Conservation (phyloP, 2,113 vertebrate genomes). For the Uria lomvia region DNA sequence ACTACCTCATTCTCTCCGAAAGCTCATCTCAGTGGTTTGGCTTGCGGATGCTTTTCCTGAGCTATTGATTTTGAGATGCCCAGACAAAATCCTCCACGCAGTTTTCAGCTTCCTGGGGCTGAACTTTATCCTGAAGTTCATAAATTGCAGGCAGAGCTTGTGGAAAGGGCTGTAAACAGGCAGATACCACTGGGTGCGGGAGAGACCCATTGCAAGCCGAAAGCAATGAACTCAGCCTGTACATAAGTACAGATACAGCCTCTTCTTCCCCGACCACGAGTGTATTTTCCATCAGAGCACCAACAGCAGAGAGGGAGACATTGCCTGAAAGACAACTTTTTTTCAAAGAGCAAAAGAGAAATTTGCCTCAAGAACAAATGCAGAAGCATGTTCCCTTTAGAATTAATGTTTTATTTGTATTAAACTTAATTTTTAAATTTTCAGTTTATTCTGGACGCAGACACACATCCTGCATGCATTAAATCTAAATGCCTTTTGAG, state of each 20-base stretch:
- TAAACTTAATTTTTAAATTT: neutral
- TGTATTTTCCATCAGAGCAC: neutral
- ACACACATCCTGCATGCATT: neutral
- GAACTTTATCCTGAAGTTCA: neutral
- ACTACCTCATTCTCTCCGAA: neutral
- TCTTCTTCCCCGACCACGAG: accelerated
- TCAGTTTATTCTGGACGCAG: neutral
- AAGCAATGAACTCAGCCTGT: neutral
- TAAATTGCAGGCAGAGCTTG: neutral
- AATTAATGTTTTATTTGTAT: neutral
- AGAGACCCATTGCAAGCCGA: neutral
- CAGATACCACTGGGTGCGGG: neutral
- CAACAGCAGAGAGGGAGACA: neutral
- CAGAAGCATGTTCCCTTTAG: neutral
- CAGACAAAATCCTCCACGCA: neutral
- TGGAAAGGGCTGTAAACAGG: neutral
- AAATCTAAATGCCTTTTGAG: neutral
- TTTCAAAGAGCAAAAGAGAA: neutral
- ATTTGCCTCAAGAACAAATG: neutral
- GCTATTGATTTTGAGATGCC: neutral
- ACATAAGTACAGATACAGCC: neutral
- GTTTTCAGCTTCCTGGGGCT: neutral
- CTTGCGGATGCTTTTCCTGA: neutral
- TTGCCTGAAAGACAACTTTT: neutral
- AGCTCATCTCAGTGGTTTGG: neutral